Evolutionary conservation across 2,113 vertebrate species (phyloP).

Genomic region (Myrmophylax atrothorax): DNA sequence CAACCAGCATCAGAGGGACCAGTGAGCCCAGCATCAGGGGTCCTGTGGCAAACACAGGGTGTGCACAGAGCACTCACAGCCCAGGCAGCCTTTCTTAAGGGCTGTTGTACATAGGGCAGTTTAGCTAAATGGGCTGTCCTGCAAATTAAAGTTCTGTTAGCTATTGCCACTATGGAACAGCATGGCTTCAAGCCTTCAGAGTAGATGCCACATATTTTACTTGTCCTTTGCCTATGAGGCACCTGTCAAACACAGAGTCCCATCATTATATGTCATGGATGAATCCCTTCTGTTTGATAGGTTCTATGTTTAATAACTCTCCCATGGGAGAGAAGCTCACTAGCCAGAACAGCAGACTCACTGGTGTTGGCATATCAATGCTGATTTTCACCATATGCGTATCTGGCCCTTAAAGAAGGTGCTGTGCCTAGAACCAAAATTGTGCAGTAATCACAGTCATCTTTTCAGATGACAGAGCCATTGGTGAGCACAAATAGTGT

Average conservation of each 20-base stretch:
- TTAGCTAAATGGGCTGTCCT: neutral
- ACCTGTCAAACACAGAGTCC: neutral
- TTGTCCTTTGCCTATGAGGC: neutral
- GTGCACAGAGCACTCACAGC: neutral
- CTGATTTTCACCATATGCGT: neutral
- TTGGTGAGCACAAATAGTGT: neutral
- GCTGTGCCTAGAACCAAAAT: neutral
- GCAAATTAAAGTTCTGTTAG: fast-evolving
- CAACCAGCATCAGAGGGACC: neutral
- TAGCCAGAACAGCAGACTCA: neutral
- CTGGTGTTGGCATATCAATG: fast-evolving
- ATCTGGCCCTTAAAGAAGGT: neutral
- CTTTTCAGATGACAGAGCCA: neutral
- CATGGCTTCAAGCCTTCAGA: neutral
- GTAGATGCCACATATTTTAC: neutral
- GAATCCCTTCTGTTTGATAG: neutral
- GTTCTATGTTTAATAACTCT: fast-evolving
- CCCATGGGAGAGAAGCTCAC: neutral
- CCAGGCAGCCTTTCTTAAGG: neutral
- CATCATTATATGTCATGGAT: neutral
- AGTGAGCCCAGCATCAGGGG: neutral
- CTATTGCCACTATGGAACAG: neutral
- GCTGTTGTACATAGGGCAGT: neutral
- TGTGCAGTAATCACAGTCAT: neutral
- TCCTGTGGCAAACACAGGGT: neutral